Evolutionary conservation across 2,888 invertebrate species (phyloP).

Genomic region (Leucophenga montana): DNA sequence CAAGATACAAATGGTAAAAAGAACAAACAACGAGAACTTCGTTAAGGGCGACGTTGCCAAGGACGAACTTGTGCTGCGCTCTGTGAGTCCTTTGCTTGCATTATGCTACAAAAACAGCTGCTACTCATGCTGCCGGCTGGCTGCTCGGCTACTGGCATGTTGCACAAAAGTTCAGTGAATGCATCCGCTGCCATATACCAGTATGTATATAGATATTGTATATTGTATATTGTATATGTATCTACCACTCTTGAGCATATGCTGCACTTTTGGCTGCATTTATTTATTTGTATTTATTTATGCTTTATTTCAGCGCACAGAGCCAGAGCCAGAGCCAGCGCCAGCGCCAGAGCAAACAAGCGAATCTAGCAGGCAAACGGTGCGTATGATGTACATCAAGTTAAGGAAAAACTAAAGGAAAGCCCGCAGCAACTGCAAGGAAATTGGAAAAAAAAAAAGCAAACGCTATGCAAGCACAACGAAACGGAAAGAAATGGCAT

Average conservation of each 20-base stretch:
- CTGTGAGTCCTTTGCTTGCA: no score
- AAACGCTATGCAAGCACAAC: constrained; percentile 4
- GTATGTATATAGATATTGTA: no score
- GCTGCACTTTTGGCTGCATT: constrained; percentile 40
- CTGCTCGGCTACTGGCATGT: no score
- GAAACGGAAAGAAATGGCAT: not conserved
- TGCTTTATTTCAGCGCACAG: constrained; percentile 42
- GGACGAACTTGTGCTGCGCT: no score
- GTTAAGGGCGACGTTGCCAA: no score
- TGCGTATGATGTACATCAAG: constrained; percentile 57
- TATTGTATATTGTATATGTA: no score
- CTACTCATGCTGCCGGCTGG: not conserved
- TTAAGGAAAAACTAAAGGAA: constrained; percentile 44
- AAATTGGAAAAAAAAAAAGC: not conserved
- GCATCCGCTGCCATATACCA: constrained; percentile 43
- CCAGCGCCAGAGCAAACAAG: no score
- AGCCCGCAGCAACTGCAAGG: not conserved
- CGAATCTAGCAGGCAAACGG: constrained; percentile 46
- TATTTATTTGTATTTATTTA: constrained; percentile 43
- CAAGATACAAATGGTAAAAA: no score
- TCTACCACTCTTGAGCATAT: constrained; percentile 15
- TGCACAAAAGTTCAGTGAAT: not conserved
- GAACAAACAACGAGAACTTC: no score
- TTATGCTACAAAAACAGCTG: not conserved
- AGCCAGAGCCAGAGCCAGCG: no score